Base-by-base conservation (phyloP, 2,113 vertebrate genomes). In the Syngnathus typhle region DNA sequence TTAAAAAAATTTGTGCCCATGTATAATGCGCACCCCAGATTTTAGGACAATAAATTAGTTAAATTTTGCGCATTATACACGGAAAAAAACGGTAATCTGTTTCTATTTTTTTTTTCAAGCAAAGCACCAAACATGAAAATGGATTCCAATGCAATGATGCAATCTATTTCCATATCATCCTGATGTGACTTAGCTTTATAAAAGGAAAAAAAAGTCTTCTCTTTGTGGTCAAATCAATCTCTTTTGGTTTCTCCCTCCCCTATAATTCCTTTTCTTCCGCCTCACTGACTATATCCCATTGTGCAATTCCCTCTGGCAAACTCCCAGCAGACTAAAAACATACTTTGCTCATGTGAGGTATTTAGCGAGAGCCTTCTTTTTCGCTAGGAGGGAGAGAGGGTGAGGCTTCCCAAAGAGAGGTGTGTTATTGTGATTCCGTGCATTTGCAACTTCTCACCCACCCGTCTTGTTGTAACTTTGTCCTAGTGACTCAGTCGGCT, bases 291-390 rank as follows among this genome's bases (percentile, higher is more conserved):
- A 27, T 54, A 38, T 70, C 64, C 21, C 44, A 58, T 84, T 86
- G 85, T 72, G 79, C 52, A 87, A 87, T 74, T 76, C 79, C 75
- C 69, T 52, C 44, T 32, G 72, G 67, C 61, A 27, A 66, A 75
- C 67, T 83, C 73, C 60, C 67, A 6, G 65, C 39, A 47, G 65
- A 74, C 74, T 65, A 7, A 70, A 84, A 71, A 78, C 67, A 79
- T 71, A 78, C 80, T 83, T 77, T 75, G 73, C 69, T 80, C 69
- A 74, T 79, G 75, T 74, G 79, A 85, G 69, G 77, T 77, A 83
- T 82, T 86, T 82, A 76, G 74, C 73, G 73, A 82, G 69, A 62
- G 75, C 39, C 70, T 72, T 72, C 74, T 89, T 86, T 87, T 85
- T 84, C 70, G 11, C 81, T 32, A 32, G 81, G 38, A 73, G 76